These are phyloP conservation scores for Rotaria magnacalcarata DNA, from an alignment of 2,888 invertebrate genomes.

Conservation along the genomic window DNA sequence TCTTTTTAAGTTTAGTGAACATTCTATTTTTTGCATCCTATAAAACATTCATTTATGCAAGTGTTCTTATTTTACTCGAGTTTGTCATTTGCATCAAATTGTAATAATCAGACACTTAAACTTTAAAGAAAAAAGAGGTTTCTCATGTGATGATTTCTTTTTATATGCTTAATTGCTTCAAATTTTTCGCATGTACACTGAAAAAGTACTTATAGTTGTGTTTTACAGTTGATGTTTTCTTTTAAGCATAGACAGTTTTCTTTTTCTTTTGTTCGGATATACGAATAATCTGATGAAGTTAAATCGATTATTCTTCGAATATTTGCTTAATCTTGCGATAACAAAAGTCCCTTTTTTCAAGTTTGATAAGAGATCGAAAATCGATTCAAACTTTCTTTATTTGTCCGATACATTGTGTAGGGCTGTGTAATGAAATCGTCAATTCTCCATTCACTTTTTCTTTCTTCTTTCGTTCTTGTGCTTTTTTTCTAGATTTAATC, in stretches of 20 bases:
- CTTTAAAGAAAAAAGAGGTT: no score
- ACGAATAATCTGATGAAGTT: not conserved
- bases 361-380: not conserved
- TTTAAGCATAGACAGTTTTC: no score
- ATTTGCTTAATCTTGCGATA: not conserved
- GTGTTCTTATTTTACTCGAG: no score
- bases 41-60: no score
- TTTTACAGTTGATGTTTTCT: not conserved
- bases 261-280: not conserved
- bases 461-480: constrained; percentile 1
- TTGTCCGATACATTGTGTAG: not conserved
- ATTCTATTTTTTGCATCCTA: no score
- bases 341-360: not conserved
- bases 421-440: not conserved
- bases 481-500: not conserved
- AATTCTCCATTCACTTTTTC: no score
- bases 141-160: no score
- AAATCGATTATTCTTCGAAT: not conserved
- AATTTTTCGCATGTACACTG: not conserved
- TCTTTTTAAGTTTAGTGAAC: no score
- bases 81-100: no score
- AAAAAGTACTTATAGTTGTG: not conserved
- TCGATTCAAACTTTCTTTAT: not conserved
- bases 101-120: no score
- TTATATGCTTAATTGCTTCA: no score